A percentile compares a stretch with the other conserved stretches of the same genome.
phyloP scores from a whole-genome alignment of 1,140 invertebrate species.

The Scaptomyza montana region DNA sequence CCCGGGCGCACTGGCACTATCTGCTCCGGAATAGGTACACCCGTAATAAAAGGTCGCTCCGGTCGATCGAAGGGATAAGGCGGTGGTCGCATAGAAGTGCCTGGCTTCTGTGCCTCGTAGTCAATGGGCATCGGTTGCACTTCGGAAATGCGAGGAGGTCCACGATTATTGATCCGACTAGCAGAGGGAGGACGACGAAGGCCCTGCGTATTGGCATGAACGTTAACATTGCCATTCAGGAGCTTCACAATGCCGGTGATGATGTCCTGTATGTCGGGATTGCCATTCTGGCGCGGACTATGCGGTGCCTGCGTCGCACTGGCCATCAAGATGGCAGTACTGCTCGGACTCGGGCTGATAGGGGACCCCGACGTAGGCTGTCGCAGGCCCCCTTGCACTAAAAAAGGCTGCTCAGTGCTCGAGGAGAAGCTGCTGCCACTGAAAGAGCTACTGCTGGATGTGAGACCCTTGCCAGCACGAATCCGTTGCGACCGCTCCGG shows the following conservation, averaged over 20 bases:
- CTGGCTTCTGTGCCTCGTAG: conserved; percentile 86
- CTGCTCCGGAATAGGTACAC: conserved; percentile 90
- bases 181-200: conserved; percentile 84
- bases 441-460: conserved; percentile 5
- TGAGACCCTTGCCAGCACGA: conserved; percentile 63
- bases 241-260: conserved; percentile 95
- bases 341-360: conserved; percentile 77
- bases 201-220: conserved; percentile 88
- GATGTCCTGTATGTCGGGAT: conserved; percentile 94
- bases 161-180: conserved; percentile 93
- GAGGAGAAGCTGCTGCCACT: conserved; percentile 8
- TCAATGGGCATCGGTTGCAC: conserved; percentile 88
- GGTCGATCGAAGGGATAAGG: conserved; percentile 89
- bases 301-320: conserved; percentile 69
- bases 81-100: conserved; percentile 76
- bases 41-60: conserved; percentile 86
- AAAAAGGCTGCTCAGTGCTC: conserved; percentile 74
- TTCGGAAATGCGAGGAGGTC: conserved; percentile 92
- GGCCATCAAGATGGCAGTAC: conserved; percentile 61
- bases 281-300: conserved; percentile 83
- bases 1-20: conserved; percentile 86
- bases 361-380: conserved; percentile 82
- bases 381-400: conserved; percentile 83
- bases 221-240: conserved; percentile 94
- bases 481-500: conserved; percentile 62